A percentile compares a stretch with the other conserved stretches of the same genome.
These are phyloP conservation scores for Aphis craccivora DNA, from an alignment of 1,140 invertebrate species.

Conservation along the genomic window DNA sequence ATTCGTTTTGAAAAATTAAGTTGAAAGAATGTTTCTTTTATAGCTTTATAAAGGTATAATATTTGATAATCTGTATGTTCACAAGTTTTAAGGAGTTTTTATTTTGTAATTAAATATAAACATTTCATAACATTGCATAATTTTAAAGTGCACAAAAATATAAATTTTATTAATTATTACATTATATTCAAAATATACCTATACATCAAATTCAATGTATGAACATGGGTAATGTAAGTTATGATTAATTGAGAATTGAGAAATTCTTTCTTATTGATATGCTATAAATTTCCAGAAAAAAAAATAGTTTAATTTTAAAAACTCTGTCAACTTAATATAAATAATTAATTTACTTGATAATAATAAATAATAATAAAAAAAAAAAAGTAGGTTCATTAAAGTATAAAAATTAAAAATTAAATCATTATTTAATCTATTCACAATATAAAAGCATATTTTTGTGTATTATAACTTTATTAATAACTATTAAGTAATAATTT, in stretches of 20 bases:
- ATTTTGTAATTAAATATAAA: background rate
- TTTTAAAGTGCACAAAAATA: background rate
- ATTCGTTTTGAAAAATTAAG: background rate
- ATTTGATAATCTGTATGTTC: background rate
- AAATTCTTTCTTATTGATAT: too few relatives aligned
- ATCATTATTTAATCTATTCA: background rate
- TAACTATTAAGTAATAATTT: background rate
- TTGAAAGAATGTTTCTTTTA: background rate
- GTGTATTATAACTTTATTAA: background rate
- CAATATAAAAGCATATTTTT: background rate
- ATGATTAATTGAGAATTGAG: too few relatives aligned
- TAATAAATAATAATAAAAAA: too few relatives aligned
- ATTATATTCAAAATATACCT: background rate
- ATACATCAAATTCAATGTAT: background rate
- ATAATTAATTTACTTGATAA: background rate
- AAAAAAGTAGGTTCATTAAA: too few relatives aligned
- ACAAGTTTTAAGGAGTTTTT: background rate
- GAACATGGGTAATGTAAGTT: too few relatives aligned
- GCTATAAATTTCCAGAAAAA: too few relatives aligned
- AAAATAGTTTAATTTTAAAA: too few relatives aligned
- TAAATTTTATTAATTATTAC: background rate
- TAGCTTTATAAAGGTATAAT: background rate
- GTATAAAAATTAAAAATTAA: too few relatives aligned
- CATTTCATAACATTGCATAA: background rate
- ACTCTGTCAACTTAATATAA: background rate